phyloP scores from a whole-genome alignment of 2,113 vertebrate genomes.

The Motacilla tschutschensis region DNA sequence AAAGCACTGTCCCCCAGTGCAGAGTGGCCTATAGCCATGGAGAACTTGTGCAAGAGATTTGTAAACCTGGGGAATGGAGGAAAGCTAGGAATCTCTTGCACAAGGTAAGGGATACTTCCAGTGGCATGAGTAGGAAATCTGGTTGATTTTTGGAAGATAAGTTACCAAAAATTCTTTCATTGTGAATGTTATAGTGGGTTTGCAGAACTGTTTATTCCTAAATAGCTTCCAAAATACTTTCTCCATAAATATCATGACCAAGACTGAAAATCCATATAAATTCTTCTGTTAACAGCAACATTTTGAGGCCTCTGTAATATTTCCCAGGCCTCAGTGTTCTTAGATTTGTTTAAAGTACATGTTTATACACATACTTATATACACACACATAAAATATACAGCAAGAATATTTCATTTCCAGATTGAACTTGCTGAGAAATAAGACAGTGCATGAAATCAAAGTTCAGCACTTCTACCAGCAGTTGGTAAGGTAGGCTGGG shows the following conservation, averaged over 20 bases:
- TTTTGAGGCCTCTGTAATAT: not conserved
- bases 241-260: not conserved
- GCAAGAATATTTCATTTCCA: slow-evolving; percentile 36
- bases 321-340: not conserved
- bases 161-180: not conserved
- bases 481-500: slow-evolving; percentile 79
- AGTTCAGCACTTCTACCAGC: slow-evolving; percentile 84
- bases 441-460: slow-evolving; percentile 81
- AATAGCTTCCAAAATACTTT: not conserved
- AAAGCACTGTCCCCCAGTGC: slow-evolving; percentile 86
- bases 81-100: slow-evolving; percentile 84
- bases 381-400: not conserved
- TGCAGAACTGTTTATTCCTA: not conserved
- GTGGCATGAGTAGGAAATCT: not conserved
- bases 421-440: slow-evolving; percentile 76
- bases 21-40: slow-evolving; percentile 71
- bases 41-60: slow-evolving; percentile 78
- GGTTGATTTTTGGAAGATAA: not conserved
- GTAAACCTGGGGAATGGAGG: slow-evolving; percentile 87
- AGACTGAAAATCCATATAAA: not conserved
- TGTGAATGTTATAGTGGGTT: not conserved
- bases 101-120: slow-evolving; percentile 70
- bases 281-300: not conserved
- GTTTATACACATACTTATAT: not conserved
- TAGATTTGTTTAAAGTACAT: not conserved